Evolutionary conservation across 2,888 invertebrate species (phyloP).

Genomic region (Zygaena filipendulae): DNA sequence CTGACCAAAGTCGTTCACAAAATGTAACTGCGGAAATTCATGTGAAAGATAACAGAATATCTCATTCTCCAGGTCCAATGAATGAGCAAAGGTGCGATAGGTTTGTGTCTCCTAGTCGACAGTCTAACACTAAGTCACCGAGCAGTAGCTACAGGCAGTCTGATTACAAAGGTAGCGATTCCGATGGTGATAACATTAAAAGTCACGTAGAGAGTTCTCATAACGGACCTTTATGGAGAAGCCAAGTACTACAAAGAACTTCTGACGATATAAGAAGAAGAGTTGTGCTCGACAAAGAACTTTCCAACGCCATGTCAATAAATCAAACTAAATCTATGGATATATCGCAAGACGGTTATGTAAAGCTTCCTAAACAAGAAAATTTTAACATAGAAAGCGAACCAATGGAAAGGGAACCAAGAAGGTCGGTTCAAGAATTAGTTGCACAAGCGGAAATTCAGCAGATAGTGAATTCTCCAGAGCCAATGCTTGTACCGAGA

Average conservation of each 20-base stretch:
- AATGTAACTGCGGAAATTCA: conserved; percentile 61
- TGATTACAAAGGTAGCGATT: conserved; percentile 29
- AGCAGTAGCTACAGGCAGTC: conserved; percentile 29
- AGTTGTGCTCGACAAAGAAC: conserved; percentile 47
- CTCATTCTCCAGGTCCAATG: conserved; percentile 46
- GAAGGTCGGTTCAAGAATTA: conserved; percentile 72
- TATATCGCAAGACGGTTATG: conserved; percentile 61
- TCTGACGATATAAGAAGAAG: conserved; percentile 54
- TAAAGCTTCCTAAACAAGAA: conserved; percentile 49
- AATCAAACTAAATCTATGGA: conserved; percentile 43
- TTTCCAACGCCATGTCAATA: conserved; percentile 37
- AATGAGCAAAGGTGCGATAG: conserved; percentile 41
- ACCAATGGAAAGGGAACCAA: conserved; percentile 37
- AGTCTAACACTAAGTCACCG: conserved; percentile 41
- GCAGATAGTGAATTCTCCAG: conserved; percentile 46
- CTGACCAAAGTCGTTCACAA: conserved; percentile 29
- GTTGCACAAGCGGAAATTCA: conserved; percentile 71
- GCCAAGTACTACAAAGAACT: conserved; percentile 57
- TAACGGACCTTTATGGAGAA: conserved; percentile 44
- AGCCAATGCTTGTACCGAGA: conserved; percentile 38
- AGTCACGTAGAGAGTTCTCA: conserved; percentile 22
- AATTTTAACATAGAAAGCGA: conserved; percentile 25
- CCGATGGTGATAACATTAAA: conserved; percentile 28
- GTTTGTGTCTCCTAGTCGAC: conserved; percentile 40
- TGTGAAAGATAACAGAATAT: conserved; percentile 46